phyloP scores from a whole-genome alignment of 2,888 invertebrate species.

The Drosophila borborema region DNA sequence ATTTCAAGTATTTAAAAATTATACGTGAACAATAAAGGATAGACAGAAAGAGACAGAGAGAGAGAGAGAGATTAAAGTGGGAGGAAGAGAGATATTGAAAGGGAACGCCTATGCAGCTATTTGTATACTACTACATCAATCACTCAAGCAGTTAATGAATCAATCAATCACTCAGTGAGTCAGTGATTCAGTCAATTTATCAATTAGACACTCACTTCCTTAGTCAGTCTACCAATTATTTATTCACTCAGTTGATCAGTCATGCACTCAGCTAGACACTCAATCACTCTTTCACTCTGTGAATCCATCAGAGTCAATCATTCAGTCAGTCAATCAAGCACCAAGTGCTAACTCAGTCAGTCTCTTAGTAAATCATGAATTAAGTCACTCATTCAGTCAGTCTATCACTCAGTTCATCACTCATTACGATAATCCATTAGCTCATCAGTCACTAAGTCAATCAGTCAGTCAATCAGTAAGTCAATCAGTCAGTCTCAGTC shows the following conservation, averaged over 20 bases:
- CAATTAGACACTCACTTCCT: not conserved
- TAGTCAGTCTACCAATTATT: conserved; percentile 23
- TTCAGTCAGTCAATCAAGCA: not conserved
- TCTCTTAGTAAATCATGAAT: not conserved
- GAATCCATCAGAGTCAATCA: not conserved
- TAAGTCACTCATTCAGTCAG: not conserved
- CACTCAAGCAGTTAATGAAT: too few relatives aligned
- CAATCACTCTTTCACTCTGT: not conserved
- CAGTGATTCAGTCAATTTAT: not conserved
- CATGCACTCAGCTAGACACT: not conserved
- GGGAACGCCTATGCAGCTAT: too few relatives aligned
- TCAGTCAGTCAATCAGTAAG: not conserved
- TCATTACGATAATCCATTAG: not conserved
- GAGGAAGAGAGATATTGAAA: too few relatives aligned
- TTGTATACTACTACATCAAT: too few relatives aligned
- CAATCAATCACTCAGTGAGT: too few relatives aligned
- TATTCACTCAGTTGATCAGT: not conserved
- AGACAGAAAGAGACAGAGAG: too few relatives aligned
- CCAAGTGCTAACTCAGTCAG: not conserved
- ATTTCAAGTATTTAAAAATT: not conserved
- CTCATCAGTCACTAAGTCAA: too few relatives aligned
- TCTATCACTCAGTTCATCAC: too few relatives aligned
- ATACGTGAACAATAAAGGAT: not conserved
- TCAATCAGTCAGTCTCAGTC: not conserved
- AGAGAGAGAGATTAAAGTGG: too few relatives aligned